phyloP scores from a whole-genome alignment of 2,888 invertebrate species.

The Noctua comes region DNA sequence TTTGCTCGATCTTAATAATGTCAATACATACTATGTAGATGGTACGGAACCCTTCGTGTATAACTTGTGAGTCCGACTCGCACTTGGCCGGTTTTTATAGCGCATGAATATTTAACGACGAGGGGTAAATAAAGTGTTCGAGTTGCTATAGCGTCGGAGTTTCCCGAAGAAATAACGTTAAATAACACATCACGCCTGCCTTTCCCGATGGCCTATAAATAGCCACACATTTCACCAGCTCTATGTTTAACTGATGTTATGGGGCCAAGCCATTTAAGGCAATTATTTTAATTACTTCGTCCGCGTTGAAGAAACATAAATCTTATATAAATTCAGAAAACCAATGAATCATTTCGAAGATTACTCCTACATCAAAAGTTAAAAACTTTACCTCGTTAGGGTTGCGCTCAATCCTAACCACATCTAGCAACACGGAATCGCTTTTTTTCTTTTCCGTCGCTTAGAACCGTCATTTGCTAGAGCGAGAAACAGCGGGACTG shows the following conservation, averaged over 20 bases:
- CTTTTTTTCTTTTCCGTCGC: neutral
- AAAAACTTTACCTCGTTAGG: neutral
- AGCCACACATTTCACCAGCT: neutral
- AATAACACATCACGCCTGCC: neutral
- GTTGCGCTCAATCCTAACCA: neutral
- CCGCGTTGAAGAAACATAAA: neutral
- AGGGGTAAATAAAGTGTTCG: neutral
- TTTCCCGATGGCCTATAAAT: neutral
- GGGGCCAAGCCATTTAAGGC: neutral
- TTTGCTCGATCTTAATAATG: neutral
- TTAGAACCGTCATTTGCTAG: neutral
- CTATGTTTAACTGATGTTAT: neutral
- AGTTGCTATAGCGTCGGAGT: slow-evolving; percentile 3
- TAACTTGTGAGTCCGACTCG: neutral
- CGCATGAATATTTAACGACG: neutral
- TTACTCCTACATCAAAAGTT: neutral
- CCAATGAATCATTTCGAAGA: neutral
- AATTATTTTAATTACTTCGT: neutral
- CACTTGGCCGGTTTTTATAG: slow-evolving; percentile 6
- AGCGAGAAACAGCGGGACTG: neutral
- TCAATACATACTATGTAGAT: neutral
- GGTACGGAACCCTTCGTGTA: neutral
- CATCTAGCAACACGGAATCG: neutral
- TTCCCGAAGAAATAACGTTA: neutral
- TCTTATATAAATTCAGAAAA: neutral